phyloP scores from a whole-genome alignment of 2,888 invertebrate genomes.

The Oligia strigilis region DNA sequence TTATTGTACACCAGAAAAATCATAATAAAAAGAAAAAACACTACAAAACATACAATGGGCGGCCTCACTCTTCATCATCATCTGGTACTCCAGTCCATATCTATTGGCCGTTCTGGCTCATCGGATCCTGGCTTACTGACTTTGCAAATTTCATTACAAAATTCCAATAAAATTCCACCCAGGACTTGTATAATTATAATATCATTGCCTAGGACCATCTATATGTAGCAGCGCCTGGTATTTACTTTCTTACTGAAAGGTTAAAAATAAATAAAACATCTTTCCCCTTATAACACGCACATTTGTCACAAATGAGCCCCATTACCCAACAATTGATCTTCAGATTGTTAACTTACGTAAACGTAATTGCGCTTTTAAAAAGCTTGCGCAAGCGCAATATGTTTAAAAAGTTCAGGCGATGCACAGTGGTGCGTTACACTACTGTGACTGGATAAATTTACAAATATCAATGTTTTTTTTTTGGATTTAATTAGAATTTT shows the following conservation, averaged over 20 bases:
- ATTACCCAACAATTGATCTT: slow-evolving; percentile 53
- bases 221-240: neutral
- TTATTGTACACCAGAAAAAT: neutral
- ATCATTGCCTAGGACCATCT: no score
- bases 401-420: slow-evolving; percentile 68
- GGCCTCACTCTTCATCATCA: neutral
- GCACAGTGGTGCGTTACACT: slow-evolving; percentile 20
- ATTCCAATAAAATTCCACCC: slow-evolving; percentile 6
- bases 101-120: neutral
- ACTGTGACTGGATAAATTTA: neutral
- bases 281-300: slow-evolving; percentile 7
- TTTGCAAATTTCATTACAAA: neutral
- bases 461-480: neutral
- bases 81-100: neutral
- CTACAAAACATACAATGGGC: neutral
- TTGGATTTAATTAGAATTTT: neutral
- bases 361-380: slow-evolving; percentile 54
- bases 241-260: neutral
- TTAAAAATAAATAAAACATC: slow-evolving; percentile 28
- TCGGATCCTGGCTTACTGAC: neutral
- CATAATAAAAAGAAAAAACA: neutral
- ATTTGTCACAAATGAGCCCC: slow-evolving; percentile 42
- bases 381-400: slow-evolving; percentile 61
- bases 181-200: no score
- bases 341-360: slow-evolving; percentile 53